Evolutionary conservation across 2,113 vertebrate species (phyloP).

Genomic region (Sander vitreus): DNA sequence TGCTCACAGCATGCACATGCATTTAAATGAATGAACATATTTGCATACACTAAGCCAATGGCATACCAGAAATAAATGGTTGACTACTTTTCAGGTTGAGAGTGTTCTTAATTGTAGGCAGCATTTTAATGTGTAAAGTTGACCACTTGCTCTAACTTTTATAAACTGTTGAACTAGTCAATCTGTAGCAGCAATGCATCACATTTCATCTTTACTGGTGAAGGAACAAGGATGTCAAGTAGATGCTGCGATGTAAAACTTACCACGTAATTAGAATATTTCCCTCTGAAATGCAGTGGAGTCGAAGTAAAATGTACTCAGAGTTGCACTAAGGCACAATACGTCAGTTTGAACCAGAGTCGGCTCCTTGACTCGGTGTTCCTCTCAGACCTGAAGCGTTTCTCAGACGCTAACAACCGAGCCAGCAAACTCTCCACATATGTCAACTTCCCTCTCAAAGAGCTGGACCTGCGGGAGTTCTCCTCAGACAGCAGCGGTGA

Average conservation of each 20-base stretch:
- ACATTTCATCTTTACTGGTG: background rate
- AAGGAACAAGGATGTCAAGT: background rate
- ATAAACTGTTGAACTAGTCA: background rate
- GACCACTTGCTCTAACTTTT: too few relatives aligned
- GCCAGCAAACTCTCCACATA: conserved; percentile 95
- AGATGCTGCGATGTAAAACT: background rate
- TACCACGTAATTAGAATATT: background rate
- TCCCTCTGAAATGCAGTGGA: background rate
- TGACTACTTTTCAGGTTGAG: background rate
- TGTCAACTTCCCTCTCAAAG: conserved; percentile 94
- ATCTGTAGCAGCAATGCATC: background rate
- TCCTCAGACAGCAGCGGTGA: conserved; percentile 90
- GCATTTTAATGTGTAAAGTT: background rate
- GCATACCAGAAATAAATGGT: background rate
- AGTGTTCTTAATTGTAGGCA: background rate
- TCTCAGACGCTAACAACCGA: conserved; percentile 92
- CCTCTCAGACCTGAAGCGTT: conserved; percentile 93
- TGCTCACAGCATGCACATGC: background rate
- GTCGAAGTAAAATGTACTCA: background rate
- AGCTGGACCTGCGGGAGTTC: conserved; percentile 94
- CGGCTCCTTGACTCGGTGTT: conserved; percentile 81
- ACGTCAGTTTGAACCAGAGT: background rate
- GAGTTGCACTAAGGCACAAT: background rate
- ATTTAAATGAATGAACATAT: background rate
- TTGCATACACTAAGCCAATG: background rate